These are phyloP conservation scores for Gadus macrocephalus DNA, from an alignment of 2,113 vertebrate species.

Conservation along the genomic window DNA sequence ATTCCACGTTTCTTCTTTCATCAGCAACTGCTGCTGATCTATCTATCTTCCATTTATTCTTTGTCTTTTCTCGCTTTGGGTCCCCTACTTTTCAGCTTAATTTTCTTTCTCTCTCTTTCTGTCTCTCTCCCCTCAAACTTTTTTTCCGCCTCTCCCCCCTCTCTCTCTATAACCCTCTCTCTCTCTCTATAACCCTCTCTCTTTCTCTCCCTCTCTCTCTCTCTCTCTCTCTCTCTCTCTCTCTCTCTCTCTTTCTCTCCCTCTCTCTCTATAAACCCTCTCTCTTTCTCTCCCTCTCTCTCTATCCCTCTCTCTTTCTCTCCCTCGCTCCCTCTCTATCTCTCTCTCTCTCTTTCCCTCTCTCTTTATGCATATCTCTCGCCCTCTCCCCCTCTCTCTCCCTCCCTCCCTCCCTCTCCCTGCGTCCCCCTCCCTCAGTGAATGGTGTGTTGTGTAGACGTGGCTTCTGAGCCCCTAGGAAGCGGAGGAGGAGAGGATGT, in stretches of 20 bases:
- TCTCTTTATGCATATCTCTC: not conserved
- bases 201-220: not conserved
- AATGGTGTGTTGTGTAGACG: constrained; percentile 38
- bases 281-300: not conserved
- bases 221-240: not conserved
- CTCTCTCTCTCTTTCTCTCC: not conserved
- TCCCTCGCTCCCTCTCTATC: not conserved
- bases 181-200: constrained; percentile 7
- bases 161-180: not conserved
- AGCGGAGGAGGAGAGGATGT: constrained; percentile 47
- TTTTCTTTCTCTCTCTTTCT: not conserved
- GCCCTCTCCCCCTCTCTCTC: not conserved
- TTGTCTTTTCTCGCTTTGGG: not conserved
- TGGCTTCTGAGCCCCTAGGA: constrained; percentile 30
- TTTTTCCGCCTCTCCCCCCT: not conserved
- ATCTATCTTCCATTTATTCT: not conserved
- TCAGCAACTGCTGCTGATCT: constrained; percentile 18
- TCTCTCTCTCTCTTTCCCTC: not conserved
- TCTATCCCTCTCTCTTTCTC: constrained; percentile 12
- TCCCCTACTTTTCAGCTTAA: not conserved
- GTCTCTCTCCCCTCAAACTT: not conserved
- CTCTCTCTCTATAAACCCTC: not conserved
- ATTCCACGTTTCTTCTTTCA: constrained; percentile 23
- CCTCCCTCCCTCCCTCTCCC: not conserved
- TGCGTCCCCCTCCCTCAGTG: constrained; percentile 10